Percentiles rank a stretch among this genome's conserved stretches.
These are phyloP conservation scores for Cyclophora albipunctata DNA, from an alignment of 2,888 invertebrate genomes.

Conservation along the genomic window DNA sequence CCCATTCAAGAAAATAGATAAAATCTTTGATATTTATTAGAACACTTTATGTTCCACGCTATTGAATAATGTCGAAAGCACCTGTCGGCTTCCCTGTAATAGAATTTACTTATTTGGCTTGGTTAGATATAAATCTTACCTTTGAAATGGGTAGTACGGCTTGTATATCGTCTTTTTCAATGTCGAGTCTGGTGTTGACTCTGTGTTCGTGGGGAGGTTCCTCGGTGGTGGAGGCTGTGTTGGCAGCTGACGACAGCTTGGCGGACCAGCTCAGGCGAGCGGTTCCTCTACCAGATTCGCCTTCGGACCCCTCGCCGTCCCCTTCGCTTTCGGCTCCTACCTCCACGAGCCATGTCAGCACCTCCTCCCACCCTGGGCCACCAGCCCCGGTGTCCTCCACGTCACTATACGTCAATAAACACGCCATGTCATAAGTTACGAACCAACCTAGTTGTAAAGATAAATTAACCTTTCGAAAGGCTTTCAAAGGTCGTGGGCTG, in stretches of 20 bases:
- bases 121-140: slow-evolving; percentile 63
- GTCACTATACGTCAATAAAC: slow-evolving; percentile 33
- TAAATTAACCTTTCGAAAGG: slow-evolving; percentile 27
- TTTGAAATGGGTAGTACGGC: slow-evolving; percentile 95
- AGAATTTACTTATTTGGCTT: too few species aligned
- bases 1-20: slow-evolving; percentile 6
- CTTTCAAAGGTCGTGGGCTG: slow-evolving; percentile 29
- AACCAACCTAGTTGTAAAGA: slow-evolving; percentile 2
- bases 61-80: not conserved
- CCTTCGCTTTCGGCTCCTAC: slow-evolving; percentile 86
- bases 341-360: slow-evolving; percentile 94
- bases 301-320: slow-evolving; percentile 61
- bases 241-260: slow-evolving; percentile 60
- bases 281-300: slow-evolving; percentile 81
- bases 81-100: too few species aligned
- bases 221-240: slow-evolving; percentile 49
- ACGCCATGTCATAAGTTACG: not conserved
- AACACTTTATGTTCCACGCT: not conserved
- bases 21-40: not conserved
- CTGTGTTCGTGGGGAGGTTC: slow-evolving; percentile 73
- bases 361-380: slow-evolving; percentile 80
- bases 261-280: slow-evolving; percentile 91
- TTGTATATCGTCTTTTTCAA: slow-evolving; percentile 95
- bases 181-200: slow-evolving; percentile 88
- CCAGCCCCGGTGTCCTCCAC: slow-evolving; percentile 58